phyloP scores from a whole-genome alignment of 2,113 vertebrate species.

The Hemiprocne comata region DNA sequence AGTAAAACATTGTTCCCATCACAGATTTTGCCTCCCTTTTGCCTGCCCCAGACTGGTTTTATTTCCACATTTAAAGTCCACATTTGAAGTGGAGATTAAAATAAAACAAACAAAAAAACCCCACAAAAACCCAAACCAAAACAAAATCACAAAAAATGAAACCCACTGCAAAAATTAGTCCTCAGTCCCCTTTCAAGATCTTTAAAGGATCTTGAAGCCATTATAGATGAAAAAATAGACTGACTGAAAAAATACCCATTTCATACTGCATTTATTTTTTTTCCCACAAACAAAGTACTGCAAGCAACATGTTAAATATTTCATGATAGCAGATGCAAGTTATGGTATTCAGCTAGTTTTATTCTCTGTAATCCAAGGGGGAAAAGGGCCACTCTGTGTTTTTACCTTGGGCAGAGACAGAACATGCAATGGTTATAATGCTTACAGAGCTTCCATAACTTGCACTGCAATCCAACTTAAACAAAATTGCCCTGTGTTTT shows the following conservation, averaged over 20 bases:
- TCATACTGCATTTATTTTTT: not conserved
- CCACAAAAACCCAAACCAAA: accelerated
- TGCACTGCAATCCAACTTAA: not conserved
- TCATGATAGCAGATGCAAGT: not conserved
- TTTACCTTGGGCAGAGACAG: not conserved
- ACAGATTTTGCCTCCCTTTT: not conserved
- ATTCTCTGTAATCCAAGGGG: not conserved
- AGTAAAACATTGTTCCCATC: not conserved
- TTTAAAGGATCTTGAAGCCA: not conserved
- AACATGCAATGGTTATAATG: not conserved
- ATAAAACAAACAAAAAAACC: not conserved
- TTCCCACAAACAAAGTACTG: not conserved
- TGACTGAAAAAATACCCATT: not conserved
- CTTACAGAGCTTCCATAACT: not conserved
- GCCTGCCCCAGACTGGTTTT: not conserved
- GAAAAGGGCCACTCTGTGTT: not conserved
- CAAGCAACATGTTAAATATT: not conserved
- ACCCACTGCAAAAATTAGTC: not conserved
- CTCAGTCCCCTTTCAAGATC: not conserved
- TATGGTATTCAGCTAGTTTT: not conserved
- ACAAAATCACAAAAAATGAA: not conserved
- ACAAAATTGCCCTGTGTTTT: not conserved
- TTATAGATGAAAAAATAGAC: not conserved
- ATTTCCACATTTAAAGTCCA: not conserved
- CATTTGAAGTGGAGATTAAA: no score